Conservation (phyloP, 2,113 vertebrate genomes). For the Pelobates fuscus region DNA sequence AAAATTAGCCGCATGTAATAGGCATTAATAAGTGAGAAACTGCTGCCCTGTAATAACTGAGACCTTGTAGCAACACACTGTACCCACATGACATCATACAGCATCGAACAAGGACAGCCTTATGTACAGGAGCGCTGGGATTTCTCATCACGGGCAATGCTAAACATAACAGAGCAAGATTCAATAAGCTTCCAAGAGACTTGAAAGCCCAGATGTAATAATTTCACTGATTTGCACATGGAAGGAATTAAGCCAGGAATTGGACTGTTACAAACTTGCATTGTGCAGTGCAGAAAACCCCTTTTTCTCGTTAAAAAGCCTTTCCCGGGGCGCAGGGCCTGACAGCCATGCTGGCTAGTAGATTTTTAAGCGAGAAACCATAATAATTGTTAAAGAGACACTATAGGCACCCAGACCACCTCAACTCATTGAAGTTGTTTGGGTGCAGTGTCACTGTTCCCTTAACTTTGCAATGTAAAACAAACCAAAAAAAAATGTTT, state of each 20-base stretch:
- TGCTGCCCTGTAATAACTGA: constrained; percentile 69
- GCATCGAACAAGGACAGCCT: constrained; percentile 79
- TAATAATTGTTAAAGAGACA: too few relatives aligned
- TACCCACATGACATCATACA: constrained; percentile 79
- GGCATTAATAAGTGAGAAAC: constrained; percentile 76
- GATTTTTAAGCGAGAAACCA: too few relatives aligned
- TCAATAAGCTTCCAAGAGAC: constrained; percentile 64
- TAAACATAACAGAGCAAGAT: constrained; percentile 58
- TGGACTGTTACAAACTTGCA: constrained; percentile 57
- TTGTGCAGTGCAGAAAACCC: constrained; percentile 44
- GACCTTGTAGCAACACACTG: constrained; percentile 66
- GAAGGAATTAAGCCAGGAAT: constrained; percentile 70
- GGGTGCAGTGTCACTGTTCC: too few relatives aligned
- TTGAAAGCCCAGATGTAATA: constrained; percentile 67
- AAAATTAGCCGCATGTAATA: constrained; percentile 78
- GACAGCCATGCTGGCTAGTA: too few relatives aligned
- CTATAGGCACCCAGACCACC: too few relatives aligned
- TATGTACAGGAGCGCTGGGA: constrained; percentile 63
- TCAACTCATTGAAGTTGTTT: too few relatives aligned
- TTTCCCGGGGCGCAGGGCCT: too few relatives aligned
- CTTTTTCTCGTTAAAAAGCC: not conserved
- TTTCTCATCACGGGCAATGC: constrained; percentile 55
- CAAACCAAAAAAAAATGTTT: too few relatives aligned
- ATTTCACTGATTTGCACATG: constrained; percentile 75
- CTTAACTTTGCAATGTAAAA: too few relatives aligned